phyloP scores from a whole-genome alignment of 1,140 invertebrate species.

The Acromyrmex heyeri region DNA sequence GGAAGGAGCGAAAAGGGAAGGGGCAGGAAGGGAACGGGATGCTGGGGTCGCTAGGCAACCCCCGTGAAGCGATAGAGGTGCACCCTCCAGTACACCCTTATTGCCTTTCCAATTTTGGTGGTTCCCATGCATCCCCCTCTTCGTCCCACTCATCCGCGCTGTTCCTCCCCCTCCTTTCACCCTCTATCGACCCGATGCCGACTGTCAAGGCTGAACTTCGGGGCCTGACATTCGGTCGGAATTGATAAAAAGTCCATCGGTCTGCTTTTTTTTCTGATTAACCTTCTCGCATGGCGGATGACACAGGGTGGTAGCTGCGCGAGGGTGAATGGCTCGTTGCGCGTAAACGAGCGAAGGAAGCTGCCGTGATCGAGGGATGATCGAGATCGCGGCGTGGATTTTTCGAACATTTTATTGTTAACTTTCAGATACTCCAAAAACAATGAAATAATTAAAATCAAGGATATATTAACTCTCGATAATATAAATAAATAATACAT shows the following conservation, averaged over 20 bases:
- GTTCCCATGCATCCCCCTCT: constrained; percentile 72
- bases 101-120: constrained; percentile 85
- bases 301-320: not conserved
- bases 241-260: constrained; percentile 69
- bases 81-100: constrained; percentile 81
- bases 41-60: constrained; percentile 84
- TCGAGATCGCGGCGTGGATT: not conserved
- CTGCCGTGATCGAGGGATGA: not conserved
- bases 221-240: constrained; percentile 57
- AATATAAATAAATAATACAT: no score
- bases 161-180: not conserved
- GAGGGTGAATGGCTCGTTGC: constrained; percentile 16
- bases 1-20: constrained; percentile 46
- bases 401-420: not conserved
- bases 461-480: no score
- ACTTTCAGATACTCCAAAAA: not conserved
- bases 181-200: constrained; percentile 61
- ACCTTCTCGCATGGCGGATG: constrained; percentile 40
- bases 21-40: constrained; percentile 57
- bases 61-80: constrained; percentile 79
- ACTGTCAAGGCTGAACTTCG: constrained; percentile 69
- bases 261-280: constrained; percentile 50
- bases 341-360: not conserved
- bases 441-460: not conserved
- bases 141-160: not conserved